Conservation (phyloP, 2,797 vertebrate species). For the Alosa sapidissima region DNA sequence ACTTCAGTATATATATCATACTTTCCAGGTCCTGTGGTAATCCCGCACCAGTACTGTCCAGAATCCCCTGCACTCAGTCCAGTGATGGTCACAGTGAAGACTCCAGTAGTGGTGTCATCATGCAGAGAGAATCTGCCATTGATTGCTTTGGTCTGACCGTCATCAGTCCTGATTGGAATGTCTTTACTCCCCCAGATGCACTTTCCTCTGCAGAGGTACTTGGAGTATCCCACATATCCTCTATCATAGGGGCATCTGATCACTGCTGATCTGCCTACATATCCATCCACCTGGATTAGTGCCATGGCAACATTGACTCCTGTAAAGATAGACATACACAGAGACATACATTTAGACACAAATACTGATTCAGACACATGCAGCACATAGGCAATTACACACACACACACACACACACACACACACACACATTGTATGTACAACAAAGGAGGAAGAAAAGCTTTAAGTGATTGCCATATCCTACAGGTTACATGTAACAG, state of each 20-base stretch:
- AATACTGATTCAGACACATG: too few species aligned
- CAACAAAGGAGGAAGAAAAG: too few species aligned
- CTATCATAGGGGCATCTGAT: neutral
- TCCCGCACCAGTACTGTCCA: neutral
- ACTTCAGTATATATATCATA: neutral
- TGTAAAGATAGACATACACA: neutral
- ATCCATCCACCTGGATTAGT: neutral
- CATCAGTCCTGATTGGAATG: neutral
- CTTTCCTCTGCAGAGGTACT: neutral
- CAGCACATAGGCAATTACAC: too few species aligned
- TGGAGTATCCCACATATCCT: neutral
- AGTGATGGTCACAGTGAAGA: neutral
- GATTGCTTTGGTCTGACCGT: neutral
- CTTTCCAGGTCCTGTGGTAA: neutral
- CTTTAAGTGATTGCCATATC: too few species aligned
- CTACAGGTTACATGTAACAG: too few species aligned
- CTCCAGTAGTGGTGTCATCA: neutral
- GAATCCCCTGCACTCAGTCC: neutral
- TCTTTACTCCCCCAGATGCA: neutral
- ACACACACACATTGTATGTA: too few species aligned
- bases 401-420: too few species aligned
- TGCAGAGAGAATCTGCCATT: neutral
- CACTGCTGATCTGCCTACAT: neutral
- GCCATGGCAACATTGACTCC: neutral
- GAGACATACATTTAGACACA: too few species aligned